Base-by-base conservation (phyloP, 92 coral and sea anemone species). In the Siderastrea radians region DNA sequence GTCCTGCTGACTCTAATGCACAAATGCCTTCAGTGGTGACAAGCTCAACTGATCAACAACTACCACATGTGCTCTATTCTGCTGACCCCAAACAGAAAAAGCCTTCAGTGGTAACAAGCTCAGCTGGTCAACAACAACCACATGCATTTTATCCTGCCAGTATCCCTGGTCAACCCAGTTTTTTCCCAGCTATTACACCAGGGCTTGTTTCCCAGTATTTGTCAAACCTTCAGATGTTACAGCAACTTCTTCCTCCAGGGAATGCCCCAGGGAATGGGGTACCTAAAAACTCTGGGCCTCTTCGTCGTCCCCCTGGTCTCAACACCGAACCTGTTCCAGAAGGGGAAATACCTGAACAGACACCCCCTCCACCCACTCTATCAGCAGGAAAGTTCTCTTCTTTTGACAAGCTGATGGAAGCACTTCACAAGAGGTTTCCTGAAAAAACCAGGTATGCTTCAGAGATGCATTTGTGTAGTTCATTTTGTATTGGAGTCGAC, bases 391-490 rank as follows among this genome's bases (percentile, higher is more conserved):
- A 88, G 82, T 84, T 82, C 61, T 87, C 95, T 3, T 70, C 96
- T 2, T 95, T 89, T 89, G 98, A 95, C 77, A 93, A 86, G 73
- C 84, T 95, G 46, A 95, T 95, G 93, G 90, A 83, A 2, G 90
- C 94, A 43, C 91, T 95, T 44, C 92, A 88, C 84, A 88, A 72
- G 78, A 74, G 78, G 79, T 95, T 93, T 51, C 98, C 98, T 11
- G 73, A 64, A 59, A 76, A 88, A 66, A 74, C 79, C 86, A 93
- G 95, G 98, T 95, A 82, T 88, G 77, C 64, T 67, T 12, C 75
- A 71, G 12, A 60, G 26, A n/a, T 15, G 38, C 4, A 46, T 10
- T 62, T 64, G 2, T 60, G 52, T n/a, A 26, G 26, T 17, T 47
- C 44, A 11, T 7, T 26, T 26, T 26, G 38, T 26, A 26, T 26